These are phyloP conservation scores for Thymallus thymallus DNA, from an alignment of 2,113 vertebrate genomes.

Conservation along the genomic window DNA sequence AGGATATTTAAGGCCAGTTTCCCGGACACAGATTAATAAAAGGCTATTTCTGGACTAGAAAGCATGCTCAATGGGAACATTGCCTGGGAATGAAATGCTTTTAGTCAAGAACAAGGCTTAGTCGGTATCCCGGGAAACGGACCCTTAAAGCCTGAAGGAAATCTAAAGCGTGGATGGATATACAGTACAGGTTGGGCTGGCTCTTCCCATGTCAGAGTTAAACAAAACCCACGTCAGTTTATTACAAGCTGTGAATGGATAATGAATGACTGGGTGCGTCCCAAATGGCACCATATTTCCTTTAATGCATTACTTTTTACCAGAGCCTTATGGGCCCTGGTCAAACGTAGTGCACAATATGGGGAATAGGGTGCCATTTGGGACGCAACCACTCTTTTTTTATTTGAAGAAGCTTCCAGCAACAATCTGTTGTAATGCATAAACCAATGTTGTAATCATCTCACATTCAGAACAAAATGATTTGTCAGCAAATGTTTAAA, in stretches of 20 bases:
- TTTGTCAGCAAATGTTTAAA: neutral
- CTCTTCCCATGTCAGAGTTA: neutral
- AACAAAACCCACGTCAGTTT: neutral
- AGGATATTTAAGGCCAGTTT: no score
- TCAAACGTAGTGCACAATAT: neutral
- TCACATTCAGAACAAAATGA: neutral
- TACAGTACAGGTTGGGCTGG: constrained; percentile 2
- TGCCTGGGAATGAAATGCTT: no score
- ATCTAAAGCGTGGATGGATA: neutral
- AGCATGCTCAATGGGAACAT: no score
- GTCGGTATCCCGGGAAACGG: no score
- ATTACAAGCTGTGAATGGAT: neutral
- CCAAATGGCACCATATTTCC: no score
- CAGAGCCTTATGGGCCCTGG: neutral
- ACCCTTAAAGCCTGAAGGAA: neutral
- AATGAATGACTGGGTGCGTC: no score
- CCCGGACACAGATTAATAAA: no score
- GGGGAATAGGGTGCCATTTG: no score
- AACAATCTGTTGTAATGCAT: neutral
- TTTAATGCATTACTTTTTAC: no score
- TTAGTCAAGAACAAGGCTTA: no score
- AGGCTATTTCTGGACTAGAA: neutral
- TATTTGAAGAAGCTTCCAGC: no score
- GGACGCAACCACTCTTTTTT: no score
- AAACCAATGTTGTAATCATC: neutral